A percentile compares a stretch with the other conserved stretches of the same genome.
phyloP scores from a whole-genome alignment of 2,113 vertebrate species.

The Ahaetulla prasina region DNA sequence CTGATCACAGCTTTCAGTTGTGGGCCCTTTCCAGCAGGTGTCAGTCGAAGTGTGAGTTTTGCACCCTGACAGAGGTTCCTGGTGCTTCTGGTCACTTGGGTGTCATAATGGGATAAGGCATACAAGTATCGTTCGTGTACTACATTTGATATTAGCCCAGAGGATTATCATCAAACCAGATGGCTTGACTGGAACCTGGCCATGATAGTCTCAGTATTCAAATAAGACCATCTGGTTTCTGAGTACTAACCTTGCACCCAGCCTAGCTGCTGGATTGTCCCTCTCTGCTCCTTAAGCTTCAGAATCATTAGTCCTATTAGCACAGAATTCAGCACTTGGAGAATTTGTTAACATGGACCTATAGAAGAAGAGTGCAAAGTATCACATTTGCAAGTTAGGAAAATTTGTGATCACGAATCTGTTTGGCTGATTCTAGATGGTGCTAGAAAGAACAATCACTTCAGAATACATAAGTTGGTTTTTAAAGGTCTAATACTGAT shows the following conservation, averaged over 20 bases:
- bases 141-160: background rate
- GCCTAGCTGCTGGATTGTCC: background rate
- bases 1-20: background rate
- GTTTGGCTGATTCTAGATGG: constrained; percentile 50
- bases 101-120: background rate
- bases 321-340: background rate
- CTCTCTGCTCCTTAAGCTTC: background rate
- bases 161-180: background rate
- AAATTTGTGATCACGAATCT: constrained; percentile 29
- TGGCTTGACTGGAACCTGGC: background rate
- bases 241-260: background rate
- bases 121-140: background rate
- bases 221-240: background rate
- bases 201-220: background rate
- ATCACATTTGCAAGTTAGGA: constrained; percentile 51
- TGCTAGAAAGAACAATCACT: constrained; percentile 40
- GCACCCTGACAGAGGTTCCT: background rate
- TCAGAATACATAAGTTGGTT: constrained; percentile 63
- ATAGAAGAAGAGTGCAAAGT: constrained; percentile 30
- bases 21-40: background rate
- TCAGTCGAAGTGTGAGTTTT: background rate
- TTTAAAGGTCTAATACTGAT: constrained; percentile 59
- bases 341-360: background rate
- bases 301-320: background rate
- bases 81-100: background rate